Base-by-base conservation (phyloP, 2,888 invertebrate species). In the Coelinius sp. region DNA sequence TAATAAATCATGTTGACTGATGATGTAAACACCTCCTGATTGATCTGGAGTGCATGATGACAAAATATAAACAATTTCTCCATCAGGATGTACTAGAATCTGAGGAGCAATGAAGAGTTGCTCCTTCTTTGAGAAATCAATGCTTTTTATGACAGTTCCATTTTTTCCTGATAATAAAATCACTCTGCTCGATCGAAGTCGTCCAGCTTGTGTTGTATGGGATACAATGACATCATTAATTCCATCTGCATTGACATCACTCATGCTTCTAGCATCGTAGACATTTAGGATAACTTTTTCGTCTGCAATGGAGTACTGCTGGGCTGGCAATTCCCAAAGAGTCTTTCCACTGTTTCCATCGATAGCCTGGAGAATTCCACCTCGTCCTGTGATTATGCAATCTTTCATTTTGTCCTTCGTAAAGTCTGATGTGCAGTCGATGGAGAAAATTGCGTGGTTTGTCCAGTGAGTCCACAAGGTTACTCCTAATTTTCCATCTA, bases 101-200 rank as follows among this genome's bases (percentile, higher is more conserved):
- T 94, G 93, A 0, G 95, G 93, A 24, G 94, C 93, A 78, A 93
- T 93, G 82, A 94, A 94, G 22, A 93, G 90, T 85, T 94, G 93
- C 74, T 91, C 90, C 20, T 89, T 88, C 76, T 92, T 91, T 0
- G 94, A 93, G 35, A 93, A 92, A 41, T 89, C 88, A 63, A 92
- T 88, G 80, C 90, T 90, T 71, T 90, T 90, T 52, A 95, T 86
- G 72, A 92, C 90, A 77, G 89, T 88, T 1, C 95, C 95, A 38
- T 89, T 91, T 84, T 89, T 91, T 2, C 95, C 94, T 64, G 93
- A 94, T 75, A 95, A 89, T 2, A 95, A 81, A 49, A 94, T 86
- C 10, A 95, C 88, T 81, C 92, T 91, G 0, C 94, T 94, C 7
- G 90, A 88, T 70, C 91, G 88, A 10, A 87, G 85, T 59, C 80